Evolutionary conservation across 1,140 invertebrate species (phyloP).

Genomic region (Archivesica marissinica): DNA sequence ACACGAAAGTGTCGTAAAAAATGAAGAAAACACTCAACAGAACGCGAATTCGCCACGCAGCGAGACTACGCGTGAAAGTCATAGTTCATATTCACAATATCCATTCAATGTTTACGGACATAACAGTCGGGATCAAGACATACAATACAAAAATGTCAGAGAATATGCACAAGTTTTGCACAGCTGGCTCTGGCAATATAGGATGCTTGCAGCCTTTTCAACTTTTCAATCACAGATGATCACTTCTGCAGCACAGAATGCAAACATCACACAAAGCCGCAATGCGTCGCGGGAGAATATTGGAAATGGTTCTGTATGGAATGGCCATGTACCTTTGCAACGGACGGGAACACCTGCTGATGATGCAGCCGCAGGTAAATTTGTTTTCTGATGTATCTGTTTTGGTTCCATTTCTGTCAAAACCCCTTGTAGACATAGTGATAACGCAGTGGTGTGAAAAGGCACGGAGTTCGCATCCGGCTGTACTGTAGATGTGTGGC

Average conservation of each 20-base stretch:
- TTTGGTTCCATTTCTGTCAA: background rate
- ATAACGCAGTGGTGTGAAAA: no score
- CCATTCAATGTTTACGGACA: background rate
- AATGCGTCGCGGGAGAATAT: background rate
- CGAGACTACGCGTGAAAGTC: background rate
- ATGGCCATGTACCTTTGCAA: background rate
- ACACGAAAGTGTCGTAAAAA: background rate
- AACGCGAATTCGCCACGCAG: background rate
- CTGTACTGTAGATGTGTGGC: no score
- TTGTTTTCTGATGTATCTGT: background rate
- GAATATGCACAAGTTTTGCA: constrained; percentile 75
- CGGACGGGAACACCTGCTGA: background rate
- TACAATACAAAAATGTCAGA: constrained; percentile 67
- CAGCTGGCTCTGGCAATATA: constrained; percentile 76
- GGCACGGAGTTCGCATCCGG: no score
- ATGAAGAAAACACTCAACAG: background rate
- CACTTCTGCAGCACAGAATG: constrained; percentile 31
- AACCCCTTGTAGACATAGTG: no score
- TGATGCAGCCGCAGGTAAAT: background rate
- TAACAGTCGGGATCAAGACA: background rate
- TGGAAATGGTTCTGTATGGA: background rate
- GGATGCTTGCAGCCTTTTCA: constrained; percentile 63
- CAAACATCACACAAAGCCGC: background rate
- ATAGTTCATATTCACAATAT: background rate
- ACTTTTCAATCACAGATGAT: constrained; percentile 63